phyloP scores from a whole-genome alignment of 2,888 invertebrate genomes.

The Spodoptera exigua region DNA sequence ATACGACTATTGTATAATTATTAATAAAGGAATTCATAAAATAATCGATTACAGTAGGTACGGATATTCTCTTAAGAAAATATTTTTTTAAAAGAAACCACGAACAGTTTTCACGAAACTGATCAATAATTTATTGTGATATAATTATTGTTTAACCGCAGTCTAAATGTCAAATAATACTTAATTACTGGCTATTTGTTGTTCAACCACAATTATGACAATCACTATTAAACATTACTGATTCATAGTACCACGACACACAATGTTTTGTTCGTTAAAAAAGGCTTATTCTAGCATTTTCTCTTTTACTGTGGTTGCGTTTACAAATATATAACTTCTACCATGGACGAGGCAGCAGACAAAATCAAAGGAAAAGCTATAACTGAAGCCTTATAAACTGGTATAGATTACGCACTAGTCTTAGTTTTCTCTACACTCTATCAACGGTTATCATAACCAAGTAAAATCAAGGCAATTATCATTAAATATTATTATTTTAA shows the following conservation, averaged over 20 bases:
- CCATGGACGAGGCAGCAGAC: too few relatives aligned
- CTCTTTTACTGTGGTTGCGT: too few relatives aligned
- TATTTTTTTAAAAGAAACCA: neutral
- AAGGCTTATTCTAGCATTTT: too few relatives aligned
- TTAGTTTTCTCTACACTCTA: conserved; percentile 15
- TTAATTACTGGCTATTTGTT: conserved; percentile 8
- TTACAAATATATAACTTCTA: too few relatives aligned
- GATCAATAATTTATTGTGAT: conserved; percentile 23
- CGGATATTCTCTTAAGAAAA: conserved; percentile 21
- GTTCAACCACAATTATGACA: conserved; percentile 8
- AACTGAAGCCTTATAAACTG: conserved; percentile 3
- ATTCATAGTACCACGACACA: too few relatives aligned
- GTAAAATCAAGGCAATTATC: conserved; percentile 25
- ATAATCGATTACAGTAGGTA: conserved; percentile 16
- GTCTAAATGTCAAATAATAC: conserved; percentile 1
- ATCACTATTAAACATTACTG: too few relatives aligned
- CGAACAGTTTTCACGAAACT: conserved; percentile 19
- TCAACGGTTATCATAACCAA: conserved; percentile 25
- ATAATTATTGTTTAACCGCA: conserved; percentile 12
- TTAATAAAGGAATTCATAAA: conserved; percentile 15
- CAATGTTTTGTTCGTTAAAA: too few relatives aligned
- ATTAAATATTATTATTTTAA: conserved; percentile 28
- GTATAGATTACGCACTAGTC: conserved; percentile 6
- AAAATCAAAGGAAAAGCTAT: too few relatives aligned
- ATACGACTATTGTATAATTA: conserved; percentile 1